Conservation (phyloP, 2,797 vertebrate genomes). For the Neopelma chrysocephalum region DNA sequence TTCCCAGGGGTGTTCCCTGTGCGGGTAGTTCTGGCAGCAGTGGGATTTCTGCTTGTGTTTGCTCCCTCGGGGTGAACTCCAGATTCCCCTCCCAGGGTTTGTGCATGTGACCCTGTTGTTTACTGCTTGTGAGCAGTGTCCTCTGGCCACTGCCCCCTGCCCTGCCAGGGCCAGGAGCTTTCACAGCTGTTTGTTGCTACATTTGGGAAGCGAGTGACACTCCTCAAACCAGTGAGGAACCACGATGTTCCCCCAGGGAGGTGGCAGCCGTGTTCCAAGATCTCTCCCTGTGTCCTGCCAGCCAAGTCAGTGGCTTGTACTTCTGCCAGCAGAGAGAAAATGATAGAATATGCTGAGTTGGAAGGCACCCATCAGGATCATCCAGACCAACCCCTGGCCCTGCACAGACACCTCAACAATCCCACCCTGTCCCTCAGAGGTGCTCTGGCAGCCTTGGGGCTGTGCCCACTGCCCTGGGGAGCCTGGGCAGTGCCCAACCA, state of each 20-base stretch:
- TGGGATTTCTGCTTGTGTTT: not conserved
- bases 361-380: not conserved
- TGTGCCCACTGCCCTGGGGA: not conserved
- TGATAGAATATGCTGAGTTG: not conserved
- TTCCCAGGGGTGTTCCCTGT: rapidly evolving
- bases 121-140: not conserved
- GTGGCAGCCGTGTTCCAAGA: rapidly evolving
- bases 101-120: not conserved
- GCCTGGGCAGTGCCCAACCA: not conserved
- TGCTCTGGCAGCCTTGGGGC: not conserved
- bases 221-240: not conserved
- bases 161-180: not conserved
- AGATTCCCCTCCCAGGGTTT: not conserved
- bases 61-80: not conserved
- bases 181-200: not conserved
- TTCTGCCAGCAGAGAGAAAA: not conserved
- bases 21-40: not conserved
- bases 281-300: not conserved
- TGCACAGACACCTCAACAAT: not conserved
- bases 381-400: not conserved
- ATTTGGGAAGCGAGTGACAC: rapidly evolving
- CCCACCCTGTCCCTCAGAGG: not conserved
- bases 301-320: not conserved
- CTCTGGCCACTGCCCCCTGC: not conserved
- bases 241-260: not conserved